Evolutionary conservation across 2,888 invertebrate genomes (phyloP).

Genomic region (Cephus nigrinus): DNA sequence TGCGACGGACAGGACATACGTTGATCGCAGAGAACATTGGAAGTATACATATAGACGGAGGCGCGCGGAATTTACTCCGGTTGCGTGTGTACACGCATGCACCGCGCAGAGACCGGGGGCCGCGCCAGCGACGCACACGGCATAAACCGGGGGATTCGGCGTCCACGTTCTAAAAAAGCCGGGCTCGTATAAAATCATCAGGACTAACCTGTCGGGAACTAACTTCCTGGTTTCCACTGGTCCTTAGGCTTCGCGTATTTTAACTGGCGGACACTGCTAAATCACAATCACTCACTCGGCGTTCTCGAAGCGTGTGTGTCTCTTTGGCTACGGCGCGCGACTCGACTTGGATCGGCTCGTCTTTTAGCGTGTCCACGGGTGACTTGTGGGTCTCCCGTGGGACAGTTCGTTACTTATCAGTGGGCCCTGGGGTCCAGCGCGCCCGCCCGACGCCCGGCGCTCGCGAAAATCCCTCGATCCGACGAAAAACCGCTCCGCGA

Average conservation of each 20-base stretch:
- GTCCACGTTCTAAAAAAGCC: background rate
- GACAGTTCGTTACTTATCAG: conserved; percentile 36
- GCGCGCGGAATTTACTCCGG: conserved; percentile 22
- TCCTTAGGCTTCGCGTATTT: conserved; percentile 8
- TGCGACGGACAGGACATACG: background rate
- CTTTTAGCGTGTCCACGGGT: conserved; percentile 8
- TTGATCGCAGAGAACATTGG: background rate
- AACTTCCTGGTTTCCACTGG: conserved; percentile 15
- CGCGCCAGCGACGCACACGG: conserved; percentile 37
- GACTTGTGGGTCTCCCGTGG: conserved; percentile 37
- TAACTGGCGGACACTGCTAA: background rate
- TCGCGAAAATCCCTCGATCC: conserved; percentile 48
- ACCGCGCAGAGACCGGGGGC: conserved; percentile 25
- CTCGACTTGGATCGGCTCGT: conserved; percentile 11
- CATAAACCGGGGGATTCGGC: conserved; percentile 3
- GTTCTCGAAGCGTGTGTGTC: conserved; percentile 2
- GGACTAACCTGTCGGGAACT: conserved; percentile 24
- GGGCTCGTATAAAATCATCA: background rate
- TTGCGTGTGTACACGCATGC: conserved; percentile 22
- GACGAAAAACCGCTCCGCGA: conserved; percentile 43
- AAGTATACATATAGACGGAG: conserved; percentile 9
- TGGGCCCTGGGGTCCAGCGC: conserved; percentile 50
- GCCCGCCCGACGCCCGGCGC: conserved; percentile 48
- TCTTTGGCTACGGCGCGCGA: conserved; percentile 7
- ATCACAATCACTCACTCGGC: conserved; percentile 9